A percentile compares a stretch with the other conserved stretches of the same genome.
These are phyloP conservation scores for Nasonia oneida DNA, from an alignment of 2,888 invertebrate genomes.

Conservation along the genomic window DNA sequence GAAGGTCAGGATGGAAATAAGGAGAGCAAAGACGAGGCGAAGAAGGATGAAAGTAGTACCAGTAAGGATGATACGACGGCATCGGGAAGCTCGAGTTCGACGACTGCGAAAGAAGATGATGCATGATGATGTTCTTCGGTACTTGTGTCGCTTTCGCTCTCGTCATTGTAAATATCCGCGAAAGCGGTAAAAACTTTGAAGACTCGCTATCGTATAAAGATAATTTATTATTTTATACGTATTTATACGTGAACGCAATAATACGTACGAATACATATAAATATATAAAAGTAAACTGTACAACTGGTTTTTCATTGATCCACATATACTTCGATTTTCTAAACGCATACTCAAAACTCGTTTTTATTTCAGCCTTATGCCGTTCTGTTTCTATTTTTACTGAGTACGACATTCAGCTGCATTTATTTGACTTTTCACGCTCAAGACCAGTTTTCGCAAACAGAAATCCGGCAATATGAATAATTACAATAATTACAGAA, in stretches of 20 bases:
- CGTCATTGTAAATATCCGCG: constrained; percentile 37
- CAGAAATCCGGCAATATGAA: neutral
- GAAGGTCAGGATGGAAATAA: constrained; percentile 9
- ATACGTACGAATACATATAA: constrained; percentile 12
- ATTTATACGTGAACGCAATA: constrained; percentile 10
- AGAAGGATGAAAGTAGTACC: too few relatives aligned
- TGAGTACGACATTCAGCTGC: neutral
- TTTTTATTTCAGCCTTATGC: neutral
- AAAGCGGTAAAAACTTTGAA: constrained; percentile 5
- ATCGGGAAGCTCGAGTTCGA: constrained; percentile 23
- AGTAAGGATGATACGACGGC: neutral
- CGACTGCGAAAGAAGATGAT: constrained; percentile 15
- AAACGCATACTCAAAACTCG: neutral
- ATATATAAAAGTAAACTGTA: constrained; percentile 5
- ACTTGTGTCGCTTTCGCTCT: neutral
- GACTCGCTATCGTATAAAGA: neutral
- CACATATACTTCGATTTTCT: neutral
- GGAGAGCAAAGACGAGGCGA: constrained; percentile 7
- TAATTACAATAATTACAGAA: neutral
- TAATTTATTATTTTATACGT: constrained; percentile 45
- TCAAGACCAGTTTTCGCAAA: neutral
- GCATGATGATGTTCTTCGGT: constrained; percentile 20
- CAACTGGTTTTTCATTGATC: neutral
- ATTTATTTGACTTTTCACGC: neutral
- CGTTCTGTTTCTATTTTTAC: neutral